These are phyloP conservation scores for Sinocyclocheilus anshuiensis DNA, from an alignment of 2,113 vertebrate genomes.

Conservation along the genomic window DNA sequence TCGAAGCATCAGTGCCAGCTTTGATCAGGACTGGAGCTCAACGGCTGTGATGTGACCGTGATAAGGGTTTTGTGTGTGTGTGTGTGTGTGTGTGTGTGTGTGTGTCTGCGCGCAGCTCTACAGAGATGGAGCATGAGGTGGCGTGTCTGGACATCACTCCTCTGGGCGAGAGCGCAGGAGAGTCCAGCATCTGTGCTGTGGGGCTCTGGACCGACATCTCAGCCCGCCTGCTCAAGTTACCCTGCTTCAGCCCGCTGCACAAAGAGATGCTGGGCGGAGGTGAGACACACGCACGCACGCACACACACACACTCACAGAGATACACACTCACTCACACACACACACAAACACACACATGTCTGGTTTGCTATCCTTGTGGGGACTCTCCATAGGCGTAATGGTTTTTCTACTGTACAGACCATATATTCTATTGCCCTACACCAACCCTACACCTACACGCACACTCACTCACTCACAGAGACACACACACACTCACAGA, in stretches of 20 bases:
- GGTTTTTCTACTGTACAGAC: no score
- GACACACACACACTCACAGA: neutral
- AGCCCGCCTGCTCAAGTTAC: constrained; percentile 90
- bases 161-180: constrained; percentile 83
- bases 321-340: no score
- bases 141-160: constrained; percentile 98
- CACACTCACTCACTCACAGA: neutral
- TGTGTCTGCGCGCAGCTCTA: constrained; percentile 81
- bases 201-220: constrained; percentile 99
- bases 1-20: neutral
- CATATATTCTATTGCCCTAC: no score
- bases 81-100: neutral
- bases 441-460: no score
- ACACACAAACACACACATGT: no score
- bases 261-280: constrained; percentile 99
- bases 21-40: no score
- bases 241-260: constrained; percentile 92
- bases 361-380: no score
- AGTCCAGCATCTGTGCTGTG: constrained; percentile 93
- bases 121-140: constrained; percentile 98
- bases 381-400: no score
- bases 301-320: neutral
- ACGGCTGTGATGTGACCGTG: neutral
- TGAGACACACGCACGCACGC: constrained; percentile 61
- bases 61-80: no score